Evolutionary conservation across 2,888 invertebrate genomes (phyloP), one percentile per base, ranked within the genome.

Genomic region (Seira ritae): DNA sequence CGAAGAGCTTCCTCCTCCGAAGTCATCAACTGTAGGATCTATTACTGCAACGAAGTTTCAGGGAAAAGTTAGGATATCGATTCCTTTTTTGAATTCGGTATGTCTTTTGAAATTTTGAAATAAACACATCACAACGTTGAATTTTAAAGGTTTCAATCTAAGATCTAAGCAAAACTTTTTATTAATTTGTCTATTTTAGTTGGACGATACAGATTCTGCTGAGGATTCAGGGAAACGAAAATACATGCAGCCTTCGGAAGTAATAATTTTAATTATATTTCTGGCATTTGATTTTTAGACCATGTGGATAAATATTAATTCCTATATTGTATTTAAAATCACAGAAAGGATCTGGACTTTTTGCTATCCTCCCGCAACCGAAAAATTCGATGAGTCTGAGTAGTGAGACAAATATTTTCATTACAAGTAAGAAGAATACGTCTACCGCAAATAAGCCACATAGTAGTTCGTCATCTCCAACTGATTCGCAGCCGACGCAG

Each of bases 331-430:
- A 90, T 90, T 84, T n/a, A n/a, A n/a, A 76, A 83, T 90, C 90
- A 37, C 86, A 94, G 94, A 93, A 93, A 91, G 93, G 93, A 85
- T 93, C 93, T 17, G 93, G 94, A 8, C 91, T 96, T 10, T 92
- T 96, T 67, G 92, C 94, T 79, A 91, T 95, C 65, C 90, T 96
- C 62, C 96, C 95, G 8, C 93, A 93, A 87, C 95, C 96, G 15
- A 94, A 92, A 91, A 91, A 92, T 89, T 37, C 67, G 90, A 88
- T 24, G 78, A 37, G 71, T n/a, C 1, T 31, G 10, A 31, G 15
- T 15, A 24, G 24, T 0, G 10, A 50, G 15, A 24, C 65, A 20
- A 42, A 31, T 31, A 1, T 20, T 17, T 71, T 68, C 73, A n/a
- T 46, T 17, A 72, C 73, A 80, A 37, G n/a, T 0, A 42, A 20